Evolutionary conservation across 2,797 vertebrate genomes (phyloP).

Genomic region (Macrochelys suwanniensis): DNA sequence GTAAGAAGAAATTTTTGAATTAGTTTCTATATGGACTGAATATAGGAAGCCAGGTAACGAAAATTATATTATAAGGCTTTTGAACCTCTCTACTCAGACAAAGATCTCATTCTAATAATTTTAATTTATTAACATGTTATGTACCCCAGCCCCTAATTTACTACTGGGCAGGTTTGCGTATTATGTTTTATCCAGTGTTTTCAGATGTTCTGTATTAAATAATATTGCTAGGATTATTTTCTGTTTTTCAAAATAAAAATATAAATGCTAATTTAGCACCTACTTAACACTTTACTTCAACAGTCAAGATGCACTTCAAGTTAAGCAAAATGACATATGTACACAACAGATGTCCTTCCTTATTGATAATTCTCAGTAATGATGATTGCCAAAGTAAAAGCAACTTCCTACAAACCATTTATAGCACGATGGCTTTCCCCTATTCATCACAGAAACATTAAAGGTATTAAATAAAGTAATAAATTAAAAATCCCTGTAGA

Average conservation of each 20-base stretch:
- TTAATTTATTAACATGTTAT: not conserved
- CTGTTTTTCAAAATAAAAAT: not conserved
- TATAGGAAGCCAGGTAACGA: not conserved
- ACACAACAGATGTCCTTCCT: not conserved
- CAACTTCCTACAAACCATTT: not conserved
- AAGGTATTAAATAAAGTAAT: not conserved
- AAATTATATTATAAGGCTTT: not conserved
- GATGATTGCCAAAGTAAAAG: conserved; percentile 8
- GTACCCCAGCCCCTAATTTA: not conserved
- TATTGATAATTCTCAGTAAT: conserved; percentile 15
- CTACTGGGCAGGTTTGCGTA: not conserved
- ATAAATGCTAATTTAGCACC: not conserved
- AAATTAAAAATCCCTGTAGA: not conserved
- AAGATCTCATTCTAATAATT: not conserved
- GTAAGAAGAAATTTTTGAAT: not conserved
- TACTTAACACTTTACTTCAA: not conserved
- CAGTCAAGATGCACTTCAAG: not conserved
- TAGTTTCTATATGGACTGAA: not conserved
- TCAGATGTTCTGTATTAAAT: not conserved
- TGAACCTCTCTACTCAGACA: not conserved
- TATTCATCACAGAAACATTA: not conserved
- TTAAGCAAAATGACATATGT: not conserved
- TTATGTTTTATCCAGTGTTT: not conserved
- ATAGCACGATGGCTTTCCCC: not conserved
- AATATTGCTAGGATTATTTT: not conserved